Conservation (phyloP, 2,797 vertebrate species). For the Mus caroli region DNA sequence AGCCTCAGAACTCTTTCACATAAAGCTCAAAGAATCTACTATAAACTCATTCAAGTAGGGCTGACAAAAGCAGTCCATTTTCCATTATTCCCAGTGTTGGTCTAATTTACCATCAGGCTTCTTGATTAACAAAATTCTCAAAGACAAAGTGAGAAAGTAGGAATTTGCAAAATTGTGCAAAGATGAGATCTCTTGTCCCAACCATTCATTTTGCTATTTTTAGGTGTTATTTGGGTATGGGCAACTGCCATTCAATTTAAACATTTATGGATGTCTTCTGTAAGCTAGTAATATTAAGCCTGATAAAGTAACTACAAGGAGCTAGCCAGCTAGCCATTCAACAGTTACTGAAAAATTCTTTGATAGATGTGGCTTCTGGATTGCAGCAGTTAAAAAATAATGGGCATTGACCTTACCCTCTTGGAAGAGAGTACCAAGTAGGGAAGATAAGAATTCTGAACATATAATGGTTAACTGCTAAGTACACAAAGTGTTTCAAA, state of each 20-base stretch:
- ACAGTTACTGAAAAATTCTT: background rate
- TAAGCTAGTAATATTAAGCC: background rate
- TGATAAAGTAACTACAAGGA: background rate
- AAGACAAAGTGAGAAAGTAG: background rate
- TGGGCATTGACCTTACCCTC: background rate
- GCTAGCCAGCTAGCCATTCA: background rate
- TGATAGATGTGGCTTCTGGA: background rate
- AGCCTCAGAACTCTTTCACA: background rate
- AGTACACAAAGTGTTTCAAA: background rate
- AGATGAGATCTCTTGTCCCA: background rate
- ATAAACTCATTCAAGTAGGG: background rate
- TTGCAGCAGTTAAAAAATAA: conserved; percentile 48
- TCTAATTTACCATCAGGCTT: background rate
- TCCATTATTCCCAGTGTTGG: background rate
- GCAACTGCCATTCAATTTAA: background rate
- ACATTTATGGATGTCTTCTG: background rate
- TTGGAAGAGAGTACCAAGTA: background rate
- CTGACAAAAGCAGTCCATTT: background rate
- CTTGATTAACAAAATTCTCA: conserved; percentile 11
- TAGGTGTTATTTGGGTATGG: background rate
- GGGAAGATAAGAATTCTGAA: conserved; percentile 2
- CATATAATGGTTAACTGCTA: background rate
- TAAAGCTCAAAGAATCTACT: conserved; percentile 21
- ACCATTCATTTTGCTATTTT: background rate
- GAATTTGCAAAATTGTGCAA: background rate